Evolutionary conservation across 1,140 invertebrate species (phyloP).

Genomic region (Theocolax elegans): DNA sequence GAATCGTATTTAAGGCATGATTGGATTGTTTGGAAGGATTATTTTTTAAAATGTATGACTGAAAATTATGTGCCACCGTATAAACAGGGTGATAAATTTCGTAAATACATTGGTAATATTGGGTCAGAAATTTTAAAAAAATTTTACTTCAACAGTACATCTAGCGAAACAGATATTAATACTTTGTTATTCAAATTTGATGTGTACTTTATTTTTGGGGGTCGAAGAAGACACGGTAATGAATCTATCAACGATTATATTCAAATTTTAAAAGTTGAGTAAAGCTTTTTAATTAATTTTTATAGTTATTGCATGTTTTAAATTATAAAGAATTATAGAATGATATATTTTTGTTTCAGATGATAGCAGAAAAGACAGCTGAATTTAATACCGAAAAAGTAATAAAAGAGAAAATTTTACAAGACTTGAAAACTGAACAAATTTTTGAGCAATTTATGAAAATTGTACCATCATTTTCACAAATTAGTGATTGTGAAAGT

Average conservation of each 20-base stretch:
- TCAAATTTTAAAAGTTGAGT: conserved; percentile 30
- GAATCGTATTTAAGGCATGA: not conserved
- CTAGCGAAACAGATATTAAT: conserved; percentile 17
- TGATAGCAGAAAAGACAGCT: conserved; percentile 30
- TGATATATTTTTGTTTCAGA: not conserved
- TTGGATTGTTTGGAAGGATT: not conserved
- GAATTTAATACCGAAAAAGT: conserved; percentile 19
- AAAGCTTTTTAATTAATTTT: not conserved
- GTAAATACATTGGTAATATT: conserved; percentile 20
- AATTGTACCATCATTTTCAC: conserved; percentile 12
- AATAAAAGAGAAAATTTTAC: conserved; percentile 41
- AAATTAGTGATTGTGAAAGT: conserved; percentile 15
- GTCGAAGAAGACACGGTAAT: conserved; percentile 8
- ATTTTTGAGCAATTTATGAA: conserved; percentile 4
- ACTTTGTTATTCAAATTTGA: conserved; percentile 41
- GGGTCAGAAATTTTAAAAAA: conserved; percentile 29
- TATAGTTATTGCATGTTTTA: not conserved
- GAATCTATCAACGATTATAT: not conserved
- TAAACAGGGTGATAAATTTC: not conserved
- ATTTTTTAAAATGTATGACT: not conserved
- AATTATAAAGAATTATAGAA: not conserved
- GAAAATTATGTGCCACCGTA: not conserved
- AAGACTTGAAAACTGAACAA: conserved; percentile 34
- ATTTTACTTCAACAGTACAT: not conserved
- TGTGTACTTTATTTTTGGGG: conserved; percentile 32